These are phyloP conservation scores for Argyrosomus regius DNA, from an alignment of 2,797 vertebrate genomes.

Conservation along the genomic window DNA sequence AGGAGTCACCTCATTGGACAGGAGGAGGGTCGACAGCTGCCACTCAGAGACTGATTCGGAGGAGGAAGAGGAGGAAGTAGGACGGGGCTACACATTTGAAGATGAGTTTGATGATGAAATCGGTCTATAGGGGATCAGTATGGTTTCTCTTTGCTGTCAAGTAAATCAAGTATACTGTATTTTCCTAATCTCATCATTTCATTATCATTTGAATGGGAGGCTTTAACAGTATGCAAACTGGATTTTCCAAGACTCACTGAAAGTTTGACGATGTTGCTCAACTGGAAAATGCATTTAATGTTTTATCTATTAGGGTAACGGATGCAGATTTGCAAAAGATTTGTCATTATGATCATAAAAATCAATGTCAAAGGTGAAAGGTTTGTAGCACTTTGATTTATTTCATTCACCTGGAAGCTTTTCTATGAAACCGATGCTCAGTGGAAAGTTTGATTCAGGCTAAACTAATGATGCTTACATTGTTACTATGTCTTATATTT, in stretches of 20 bases:
- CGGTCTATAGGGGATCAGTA: conserved; percentile 83
- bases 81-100: conserved; percentile 86
- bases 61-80: conserved; percentile 76
- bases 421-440: conserved; percentile 56
- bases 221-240: conserved; percentile 64
- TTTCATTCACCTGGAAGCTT: conserved; percentile 64
- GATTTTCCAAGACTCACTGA: conserved; percentile 52
- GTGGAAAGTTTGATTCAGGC: conserved; percentile 55
- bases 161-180: conserved; percentile 59
- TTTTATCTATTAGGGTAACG: conserved; percentile 56
- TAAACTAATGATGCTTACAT: conserved; percentile 51
- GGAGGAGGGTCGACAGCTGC: conserved; percentile 82
- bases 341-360: conserved; percentile 27
- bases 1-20: conserved; percentile 82
- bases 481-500: conserved; percentile 42
- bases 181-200: conserved; percentile 47
- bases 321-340: conserved; percentile 49
- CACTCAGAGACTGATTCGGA: conserved; percentile 86
- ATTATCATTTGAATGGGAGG: conserved; percentile 60
- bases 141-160: conserved; percentile 56
- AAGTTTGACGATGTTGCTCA: conserved; percentile 65
- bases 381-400: conserved; percentile 77
- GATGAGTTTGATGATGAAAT: conserved; percentile 91
- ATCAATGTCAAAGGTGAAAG: conserved; percentile 45
- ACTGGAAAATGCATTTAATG: conserved; percentile 68